A percentile compares a stretch with the other conserved stretches of the same genome.
Conservation (phyloP, 1,140 invertebrate species). For the Oryzaephilus surinamensis region DNA sequence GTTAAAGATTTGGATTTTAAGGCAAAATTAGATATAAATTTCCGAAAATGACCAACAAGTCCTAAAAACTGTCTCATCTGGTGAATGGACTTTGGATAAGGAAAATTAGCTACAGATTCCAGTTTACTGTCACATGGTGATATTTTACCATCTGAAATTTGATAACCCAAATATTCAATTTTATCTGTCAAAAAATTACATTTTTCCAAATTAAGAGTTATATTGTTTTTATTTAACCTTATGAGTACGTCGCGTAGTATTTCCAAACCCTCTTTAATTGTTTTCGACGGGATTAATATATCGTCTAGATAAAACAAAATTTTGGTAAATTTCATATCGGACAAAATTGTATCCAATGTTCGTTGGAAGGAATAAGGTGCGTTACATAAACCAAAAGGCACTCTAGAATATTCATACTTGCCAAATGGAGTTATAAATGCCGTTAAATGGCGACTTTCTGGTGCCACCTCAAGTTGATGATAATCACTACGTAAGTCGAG, state of each 20-base stretch:
- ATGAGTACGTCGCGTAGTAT: conserved; percentile 16
- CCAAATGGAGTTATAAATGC: conserved; percentile 33
- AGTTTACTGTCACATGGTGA: conserved; percentile 23
- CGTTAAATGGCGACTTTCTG: conserved; percentile 33
- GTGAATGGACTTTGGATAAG: conserved; percentile 22
- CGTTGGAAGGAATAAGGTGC: conserved; percentile 19
- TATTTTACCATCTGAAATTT: conserved; percentile 14
- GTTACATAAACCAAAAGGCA: conserved; percentile 34
- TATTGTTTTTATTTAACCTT: conserved; percentile 7
- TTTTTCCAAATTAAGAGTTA: conserved; percentile 20
- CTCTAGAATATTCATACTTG: conserved; percentile 30
- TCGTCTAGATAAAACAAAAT: conserved; percentile 28
- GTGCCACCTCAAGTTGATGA: conserved; percentile 35
- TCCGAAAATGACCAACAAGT: conserved; percentile 25
- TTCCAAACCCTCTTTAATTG: conserved; percentile 17
- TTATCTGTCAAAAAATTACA: conserved; percentile 24
- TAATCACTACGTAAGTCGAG: conserved; percentile 38
- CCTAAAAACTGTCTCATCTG: conserved; percentile 28
- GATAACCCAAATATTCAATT: conserved; percentile 25
- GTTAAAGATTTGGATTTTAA: conserved; percentile 26
- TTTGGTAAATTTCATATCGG: conserved; percentile 19
- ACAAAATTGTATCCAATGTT: conserved; percentile 22
- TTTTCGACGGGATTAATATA: not conserved
- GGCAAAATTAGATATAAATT: conserved; percentile 28
- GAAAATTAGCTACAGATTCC: conserved; percentile 19